Evolutionary conservation across 2,113 vertebrate genomes (phyloP), one percentile per base, ranked within the genome.

Genomic region (Raphicerus campestris): DNA sequence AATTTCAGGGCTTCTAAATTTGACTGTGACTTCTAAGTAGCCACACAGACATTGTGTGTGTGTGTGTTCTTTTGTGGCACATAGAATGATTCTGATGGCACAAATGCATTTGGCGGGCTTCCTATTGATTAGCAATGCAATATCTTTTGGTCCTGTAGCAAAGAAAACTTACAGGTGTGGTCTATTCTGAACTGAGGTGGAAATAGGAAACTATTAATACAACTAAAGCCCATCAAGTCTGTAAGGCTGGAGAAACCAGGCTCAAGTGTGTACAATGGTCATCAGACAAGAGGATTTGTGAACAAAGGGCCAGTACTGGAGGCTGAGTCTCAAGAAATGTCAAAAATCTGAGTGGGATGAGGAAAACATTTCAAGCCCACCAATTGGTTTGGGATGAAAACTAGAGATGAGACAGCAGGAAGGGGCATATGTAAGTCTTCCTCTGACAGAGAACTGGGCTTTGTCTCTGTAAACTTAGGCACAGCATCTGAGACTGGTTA

Each of bases 401-500:
- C 35, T 16, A 73, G 32, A n/a, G 19, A 35, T 16, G 51, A 91
- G 60, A 42, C 45, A 8, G 1, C 42, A 51, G 6, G 28, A n/a
- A 78, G 83, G 70, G 4, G 45, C 32, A 28, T 91, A 16, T 49
- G 66, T n/a, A 75, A 58, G 24, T 42, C 5, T n/a, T 81, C 45
- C 19, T 86, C 15, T 58, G 1, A 7, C 15, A 51, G 42, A 8
- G 32, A 60, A 26, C 6, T 15, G 1, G 61, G 30, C 22, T 94
- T 92, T 70, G 3, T 95, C 58, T 81, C 45, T 87, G 6, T 28
- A 35, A 95, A 92, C 24, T 58, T 39, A 78, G 56, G 15, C 16
- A 16, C 2, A 81, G 32, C 24, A 32, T 55, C 26, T 77, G 53
- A 96, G 2, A 85, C 15, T 47, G 3, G 39, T 6, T 35, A 51